A percentile compares a stretch with the other conserved stretches of the same genome.
These are phyloP conservation scores for Cremastobaeus sp. DNA, from an alignment of 2,888 invertebrate species.

Conservation along the genomic window DNA sequence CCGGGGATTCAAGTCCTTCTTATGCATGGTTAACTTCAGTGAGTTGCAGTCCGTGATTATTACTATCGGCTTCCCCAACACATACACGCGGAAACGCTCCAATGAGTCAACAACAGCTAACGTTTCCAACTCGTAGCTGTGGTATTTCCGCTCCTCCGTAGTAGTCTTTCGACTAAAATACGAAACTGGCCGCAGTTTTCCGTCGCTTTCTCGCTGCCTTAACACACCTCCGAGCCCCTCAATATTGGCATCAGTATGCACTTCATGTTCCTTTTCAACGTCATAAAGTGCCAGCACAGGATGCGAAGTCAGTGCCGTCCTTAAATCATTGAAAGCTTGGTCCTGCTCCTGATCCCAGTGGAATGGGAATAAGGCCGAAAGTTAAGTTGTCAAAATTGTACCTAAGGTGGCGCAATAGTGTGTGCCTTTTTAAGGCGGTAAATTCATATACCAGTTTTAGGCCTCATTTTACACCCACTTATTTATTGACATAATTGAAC, in stretches of 20 bases:
- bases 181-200: constrained; percentile 6
- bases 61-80: constrained; percentile 44
- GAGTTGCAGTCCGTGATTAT: constrained; percentile 30
- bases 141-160: constrained; percentile 67
- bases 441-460: no score
- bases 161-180: constrained; percentile 20
- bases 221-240: constrained; percentile 11
- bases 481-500: no score
- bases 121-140: constrained; percentile 72
- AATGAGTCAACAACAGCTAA: constrained; percentile 72
- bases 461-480: no score
- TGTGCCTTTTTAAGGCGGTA: no score
- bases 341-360: neutral
- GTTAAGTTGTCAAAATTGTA: no score
- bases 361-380: no score
- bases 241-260: constrained; percentile 14
- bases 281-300: neutral
- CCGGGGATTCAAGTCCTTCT: constrained; percentile 20
- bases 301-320: neutral
- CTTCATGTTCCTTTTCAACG: constrained; percentile 3
- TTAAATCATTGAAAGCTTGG: neutral
- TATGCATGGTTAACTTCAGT: constrained; percentile 17
- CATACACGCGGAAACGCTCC: constrained; percentile 68
- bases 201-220: constrained; percentile 3
- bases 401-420: no score